Evolutionary conservation across 2,888 invertebrate species (phyloP), one percentile per base, ranked within the genome.

Genomic region (Nudaria mundana): DNA sequence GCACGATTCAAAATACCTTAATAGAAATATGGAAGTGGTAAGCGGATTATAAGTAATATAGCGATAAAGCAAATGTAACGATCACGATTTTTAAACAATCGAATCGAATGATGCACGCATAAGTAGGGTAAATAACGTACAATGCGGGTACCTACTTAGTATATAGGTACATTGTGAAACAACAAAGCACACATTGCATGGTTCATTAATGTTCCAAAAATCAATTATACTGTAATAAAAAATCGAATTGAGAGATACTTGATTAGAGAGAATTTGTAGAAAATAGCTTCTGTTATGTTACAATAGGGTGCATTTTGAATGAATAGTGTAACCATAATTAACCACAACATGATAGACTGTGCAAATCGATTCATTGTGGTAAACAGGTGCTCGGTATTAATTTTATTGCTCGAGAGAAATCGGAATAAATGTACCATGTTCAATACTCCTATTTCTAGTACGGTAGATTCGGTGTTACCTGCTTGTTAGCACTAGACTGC

Each of bases 391-490:
- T 61, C 40, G 40, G 67, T 72, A 81, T 82, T 76, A 77, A 77
- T 79, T 80, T 78, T 74, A 78, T 77, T 59, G 71, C 65, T 59
- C 55, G 50, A 59, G 74, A 72, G 80, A 80, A 82, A 80, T 76
- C 72, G 50, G 71, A 73, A 78, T 81, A 79, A 81, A 82, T 79
- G 75, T n/a, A n/a, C 71, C 60, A 62, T n/a, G 51, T 69, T 72
- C 63, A 71, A 74, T 76, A 66, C 54, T 18, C 56, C 51, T 51
- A 48, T 22, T 16, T 6, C 10, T 42, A 29, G 40, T 48, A 44
- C 41, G 30, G 38, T 47, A 31, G 54, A 44, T 44, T 49, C 38
- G 43, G 20, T 20, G 31, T 12, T n/a, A n/a, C n/a, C n/a, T n/a
- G n/a, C n/a, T n/a, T n/a, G n/a, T n/a, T n/a, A n/a, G n/a, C n/a